Conservation (phyloP, 92 coral and sea anemone genomes). For the Phenganax subtilis region DNA sequence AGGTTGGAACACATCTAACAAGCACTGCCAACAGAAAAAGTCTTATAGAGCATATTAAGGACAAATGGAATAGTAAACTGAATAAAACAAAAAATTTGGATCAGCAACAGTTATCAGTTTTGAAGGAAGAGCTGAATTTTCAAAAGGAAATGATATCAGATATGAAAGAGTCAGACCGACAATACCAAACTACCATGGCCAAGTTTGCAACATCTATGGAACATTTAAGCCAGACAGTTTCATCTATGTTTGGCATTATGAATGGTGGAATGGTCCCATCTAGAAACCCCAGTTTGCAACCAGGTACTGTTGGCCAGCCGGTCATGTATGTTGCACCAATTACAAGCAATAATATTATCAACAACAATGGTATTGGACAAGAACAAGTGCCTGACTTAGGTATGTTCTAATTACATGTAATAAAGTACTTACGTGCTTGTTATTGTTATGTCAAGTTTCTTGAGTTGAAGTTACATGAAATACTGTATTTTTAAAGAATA, state of each 20-base stretch:
- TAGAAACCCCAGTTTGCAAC: neutral
- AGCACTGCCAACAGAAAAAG: conserved; percentile 2
- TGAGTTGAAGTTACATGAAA: too few species aligned
- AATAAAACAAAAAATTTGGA: conserved; percentile 35
- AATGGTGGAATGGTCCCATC: conserved; percentile 3
- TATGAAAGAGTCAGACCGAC: conserved; percentile 39
- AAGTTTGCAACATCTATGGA: conserved; percentile 41
- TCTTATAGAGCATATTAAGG: conserved; percentile 45
- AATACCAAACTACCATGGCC: conserved; percentile 34
- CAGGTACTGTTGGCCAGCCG: neutral
- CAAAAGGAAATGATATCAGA: conserved; percentile 48
- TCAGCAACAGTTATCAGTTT: conserved; percentile 34
- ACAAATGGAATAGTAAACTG: conserved; percentile 41
- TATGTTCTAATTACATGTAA: too few species aligned
- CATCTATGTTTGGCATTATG: conserved; percentile 39
- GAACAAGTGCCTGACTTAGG: too few species aligned
- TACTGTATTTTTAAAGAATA: too few species aligned
- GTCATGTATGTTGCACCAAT: neutral
- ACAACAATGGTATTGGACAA: too few species aligned
- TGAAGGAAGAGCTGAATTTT: conserved; percentile 41
- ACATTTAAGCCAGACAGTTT: conserved; percentile 39
- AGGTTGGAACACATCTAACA: too few species aligned
- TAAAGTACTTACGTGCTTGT: too few species aligned
- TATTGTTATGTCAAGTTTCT: too few species aligned
- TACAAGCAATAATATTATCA: neutral